These are phyloP conservation scores for Acheta domesticus DNA, from an alignment of 2,888 invertebrate species.

Conservation along the genomic window DNA sequence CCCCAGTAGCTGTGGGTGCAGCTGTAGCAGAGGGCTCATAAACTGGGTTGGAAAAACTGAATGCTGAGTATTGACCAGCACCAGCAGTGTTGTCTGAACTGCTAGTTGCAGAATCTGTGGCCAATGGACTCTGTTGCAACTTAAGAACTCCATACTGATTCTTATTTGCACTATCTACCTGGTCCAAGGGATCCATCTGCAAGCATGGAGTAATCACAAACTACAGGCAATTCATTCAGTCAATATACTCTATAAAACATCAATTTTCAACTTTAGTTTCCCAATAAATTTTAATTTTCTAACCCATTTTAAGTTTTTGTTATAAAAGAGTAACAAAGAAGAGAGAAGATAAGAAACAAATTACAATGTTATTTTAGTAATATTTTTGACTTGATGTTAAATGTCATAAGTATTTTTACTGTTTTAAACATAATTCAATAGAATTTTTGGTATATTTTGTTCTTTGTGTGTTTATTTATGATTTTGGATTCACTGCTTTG, in stretches of 20 bases:
- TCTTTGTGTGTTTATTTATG: no score
- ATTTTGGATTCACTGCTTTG: no score
- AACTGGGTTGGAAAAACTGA: constrained; percentile 81
- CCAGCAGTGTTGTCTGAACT: constrained; percentile 31
- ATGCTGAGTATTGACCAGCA: constrained; percentile 48
- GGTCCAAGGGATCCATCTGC: constrained; percentile 62
- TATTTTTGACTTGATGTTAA: no score
- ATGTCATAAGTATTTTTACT: no score
- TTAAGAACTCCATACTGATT: constrained; percentile 73
- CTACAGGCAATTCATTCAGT: constrained; percentile 25
- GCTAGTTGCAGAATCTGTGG: constrained; percentile 38
- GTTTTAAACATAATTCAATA: no score
- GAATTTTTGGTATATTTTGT: no score
- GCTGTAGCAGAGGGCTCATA: constrained; percentile 62
- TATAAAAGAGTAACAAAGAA: no score
- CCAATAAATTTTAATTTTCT: no score
- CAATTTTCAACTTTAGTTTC: no score
- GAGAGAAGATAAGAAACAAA: no score
- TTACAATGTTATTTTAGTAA: no score
- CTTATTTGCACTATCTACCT: constrained; percentile 48
- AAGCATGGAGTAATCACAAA: constrained; percentile 35
- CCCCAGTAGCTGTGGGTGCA: constrained; percentile 31
- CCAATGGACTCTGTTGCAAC: constrained; percentile 64
- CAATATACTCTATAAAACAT: background rate
- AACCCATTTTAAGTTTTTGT: no score